These are phyloP conservation scores for Dromaius novaehollandiae DNA, from an alignment of 2,113 vertebrate genomes.

Conservation along the genomic window DNA sequence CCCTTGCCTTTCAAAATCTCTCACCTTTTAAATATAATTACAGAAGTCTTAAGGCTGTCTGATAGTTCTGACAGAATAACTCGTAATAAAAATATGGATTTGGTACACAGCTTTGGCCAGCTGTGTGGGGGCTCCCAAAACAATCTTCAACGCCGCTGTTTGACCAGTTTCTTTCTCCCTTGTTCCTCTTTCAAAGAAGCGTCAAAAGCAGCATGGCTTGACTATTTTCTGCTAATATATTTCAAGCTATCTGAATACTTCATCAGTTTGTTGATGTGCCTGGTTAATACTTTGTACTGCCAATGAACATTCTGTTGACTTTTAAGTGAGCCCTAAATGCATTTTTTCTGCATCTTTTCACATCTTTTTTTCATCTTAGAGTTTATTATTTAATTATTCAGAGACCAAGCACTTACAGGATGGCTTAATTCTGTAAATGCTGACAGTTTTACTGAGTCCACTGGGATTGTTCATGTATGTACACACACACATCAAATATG, in stretches of 20 bases:
- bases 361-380: background rate
- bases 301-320: rapidly evolving
- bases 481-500: rapidly evolving
- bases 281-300: background rate
- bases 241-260: background rate
- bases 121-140: background rate
- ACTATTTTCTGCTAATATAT: background rate
- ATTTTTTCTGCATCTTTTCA: background rate
- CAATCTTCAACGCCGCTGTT: rapidly evolving
- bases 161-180: background rate
- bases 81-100: rapidly evolving
- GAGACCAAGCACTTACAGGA: rapidly evolving
- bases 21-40: rapidly evolving
- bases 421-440: background rate
- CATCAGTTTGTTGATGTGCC: rapidly evolving
- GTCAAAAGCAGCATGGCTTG: background rate
- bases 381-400: background rate
- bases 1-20: background rate
- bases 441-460: background rate
- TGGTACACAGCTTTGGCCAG: rapidly evolving
- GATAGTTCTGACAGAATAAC: background rate
- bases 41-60: rapidly evolving
- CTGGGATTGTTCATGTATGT: background rate
- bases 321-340: background rate
- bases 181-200: rapidly evolving